These are phyloP conservation scores for Carcina quercana DNA, from an alignment of 2,888 invertebrate genomes.

Conservation along the genomic window DNA sequence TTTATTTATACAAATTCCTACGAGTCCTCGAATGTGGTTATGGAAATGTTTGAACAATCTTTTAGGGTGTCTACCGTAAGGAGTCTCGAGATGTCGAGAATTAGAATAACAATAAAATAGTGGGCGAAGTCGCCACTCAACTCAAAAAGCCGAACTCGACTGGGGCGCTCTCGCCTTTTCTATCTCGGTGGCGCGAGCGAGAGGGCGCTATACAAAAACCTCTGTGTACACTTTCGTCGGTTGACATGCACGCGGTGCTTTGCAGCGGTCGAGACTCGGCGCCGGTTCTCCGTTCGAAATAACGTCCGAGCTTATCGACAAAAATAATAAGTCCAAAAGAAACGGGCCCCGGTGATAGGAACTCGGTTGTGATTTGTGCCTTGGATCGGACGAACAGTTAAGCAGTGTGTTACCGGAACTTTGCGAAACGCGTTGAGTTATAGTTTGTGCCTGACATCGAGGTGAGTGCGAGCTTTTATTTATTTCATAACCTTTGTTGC, in stretches of 20 bases:
- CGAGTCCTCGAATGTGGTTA: neutral
- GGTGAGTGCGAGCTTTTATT: constrained; percentile 1
- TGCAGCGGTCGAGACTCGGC: constrained; percentile 55
- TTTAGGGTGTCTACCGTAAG: constrained; percentile 1
- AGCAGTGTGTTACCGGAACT: constrained; percentile 4
- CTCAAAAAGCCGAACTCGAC: constrained; percentile 47
- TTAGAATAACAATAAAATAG: constrained; percentile 58
- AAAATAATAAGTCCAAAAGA: constrained; percentile 45
- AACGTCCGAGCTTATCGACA: constrained; percentile 48
- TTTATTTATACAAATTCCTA: constrained; percentile 26
- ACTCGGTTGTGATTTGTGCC: constrained; percentile 33
- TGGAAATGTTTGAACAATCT: constrained; percentile 5
- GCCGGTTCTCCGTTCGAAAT: constrained; percentile 39
- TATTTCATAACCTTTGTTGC: too few relatives aligned
- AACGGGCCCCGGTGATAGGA: constrained; percentile 32
- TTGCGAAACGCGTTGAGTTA: too few relatives aligned
- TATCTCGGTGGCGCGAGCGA: constrained; percentile 37
- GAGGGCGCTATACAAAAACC: constrained; percentile 70
- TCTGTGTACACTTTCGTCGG: constrained; percentile 70
- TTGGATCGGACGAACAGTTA: constrained; percentile 11
- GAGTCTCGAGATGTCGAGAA: constrained; percentile 28
- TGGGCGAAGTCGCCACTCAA: constrained; percentile 58
- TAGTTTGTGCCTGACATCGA: neutral
- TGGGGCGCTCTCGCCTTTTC: constrained; percentile 41
- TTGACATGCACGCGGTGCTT: constrained; percentile 69